Evolutionary conservation across 1,140 invertebrate species (phyloP).

Genomic region (Musca domestica): DNA sequence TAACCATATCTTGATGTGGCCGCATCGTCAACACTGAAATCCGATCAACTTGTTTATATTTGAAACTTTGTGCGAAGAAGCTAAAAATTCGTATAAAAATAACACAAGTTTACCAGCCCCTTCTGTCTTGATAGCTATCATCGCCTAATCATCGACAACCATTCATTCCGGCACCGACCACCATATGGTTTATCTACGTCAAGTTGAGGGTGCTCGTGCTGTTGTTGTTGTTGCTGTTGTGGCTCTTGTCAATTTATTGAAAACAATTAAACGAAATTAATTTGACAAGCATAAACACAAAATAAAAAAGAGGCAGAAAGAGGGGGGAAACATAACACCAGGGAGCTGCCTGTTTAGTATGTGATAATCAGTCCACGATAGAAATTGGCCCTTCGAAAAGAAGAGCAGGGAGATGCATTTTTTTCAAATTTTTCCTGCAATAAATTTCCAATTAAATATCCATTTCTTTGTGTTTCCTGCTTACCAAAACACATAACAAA

Average conservation of each 20-base stretch:
- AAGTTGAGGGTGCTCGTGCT: background rate
- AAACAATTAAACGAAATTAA: conserved; percentile 13
- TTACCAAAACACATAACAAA: no score
- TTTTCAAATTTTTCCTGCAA: no score
- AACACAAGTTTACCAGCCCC: background rate
- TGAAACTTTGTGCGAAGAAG: no score
- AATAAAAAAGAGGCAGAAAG: background rate
- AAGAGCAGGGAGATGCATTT: no score
- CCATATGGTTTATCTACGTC: background rate
- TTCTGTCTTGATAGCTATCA: no score
- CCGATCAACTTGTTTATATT: background rate
- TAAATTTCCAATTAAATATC: no score
- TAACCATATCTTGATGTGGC: no score
- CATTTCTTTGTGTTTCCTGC: no score
- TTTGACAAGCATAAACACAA: conserved; percentile 9
- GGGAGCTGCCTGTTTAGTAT: no score
- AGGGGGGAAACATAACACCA: background rate
- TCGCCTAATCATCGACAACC: background rate
- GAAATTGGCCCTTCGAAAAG: no score
- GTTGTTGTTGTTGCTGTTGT: background rate
- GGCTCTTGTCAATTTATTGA: conserved; percentile 6
- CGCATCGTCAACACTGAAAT: background rate
- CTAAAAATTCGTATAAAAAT: background rate
- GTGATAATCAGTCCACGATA: no score
- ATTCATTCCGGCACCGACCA: background rate